These are phyloP conservation scores for Drosophila putrida DNA, from an alignment of 2,888 invertebrate genomes.

Conservation along the genomic window DNA sequence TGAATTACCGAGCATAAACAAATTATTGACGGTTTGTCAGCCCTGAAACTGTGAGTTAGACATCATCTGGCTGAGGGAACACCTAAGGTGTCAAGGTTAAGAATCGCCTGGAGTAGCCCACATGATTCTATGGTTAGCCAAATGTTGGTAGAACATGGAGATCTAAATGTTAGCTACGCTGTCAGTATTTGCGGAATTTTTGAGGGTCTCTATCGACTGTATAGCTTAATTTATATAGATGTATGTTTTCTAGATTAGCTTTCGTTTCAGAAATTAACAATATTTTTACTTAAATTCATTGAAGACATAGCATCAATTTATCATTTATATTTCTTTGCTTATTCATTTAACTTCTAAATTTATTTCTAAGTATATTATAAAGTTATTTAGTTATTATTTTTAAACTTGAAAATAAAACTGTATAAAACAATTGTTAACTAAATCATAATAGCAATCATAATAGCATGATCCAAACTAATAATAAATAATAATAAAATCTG, in stretches of 20 bases:
- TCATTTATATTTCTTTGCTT: no score
- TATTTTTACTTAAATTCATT: not conserved
- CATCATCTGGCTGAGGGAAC: constrained; percentile 60
- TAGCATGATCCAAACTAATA: no score
- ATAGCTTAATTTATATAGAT: no score
- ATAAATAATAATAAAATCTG: no score
- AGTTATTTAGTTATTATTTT: no score
- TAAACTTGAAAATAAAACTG: no score
- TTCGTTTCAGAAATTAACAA: not conserved
- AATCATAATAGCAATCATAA: no score
- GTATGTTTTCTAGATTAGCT: no score
- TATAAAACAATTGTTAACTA: no score
- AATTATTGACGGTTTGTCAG: constrained; percentile 70
- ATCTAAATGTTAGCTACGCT: constrained; percentile 52
- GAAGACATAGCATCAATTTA: no score
- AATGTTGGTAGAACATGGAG: constrained; percentile 29
- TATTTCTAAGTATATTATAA: no score
- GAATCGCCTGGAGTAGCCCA: constrained; percentile 27
- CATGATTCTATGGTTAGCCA: constrained; percentile 56
- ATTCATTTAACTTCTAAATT: not conserved
- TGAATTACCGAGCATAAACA: constrained; percentile 69
- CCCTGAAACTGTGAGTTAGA: constrained; percentile 35
- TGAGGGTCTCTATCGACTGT: not conserved
- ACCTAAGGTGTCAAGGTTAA: constrained; percentile 64
- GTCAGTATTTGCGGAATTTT: not conserved